These are phyloP conservation scores for Caenorhabditis drosophilae DNA, from an alignment of 2,888 invertebrate genomes.

Conservation along the genomic window DNA sequence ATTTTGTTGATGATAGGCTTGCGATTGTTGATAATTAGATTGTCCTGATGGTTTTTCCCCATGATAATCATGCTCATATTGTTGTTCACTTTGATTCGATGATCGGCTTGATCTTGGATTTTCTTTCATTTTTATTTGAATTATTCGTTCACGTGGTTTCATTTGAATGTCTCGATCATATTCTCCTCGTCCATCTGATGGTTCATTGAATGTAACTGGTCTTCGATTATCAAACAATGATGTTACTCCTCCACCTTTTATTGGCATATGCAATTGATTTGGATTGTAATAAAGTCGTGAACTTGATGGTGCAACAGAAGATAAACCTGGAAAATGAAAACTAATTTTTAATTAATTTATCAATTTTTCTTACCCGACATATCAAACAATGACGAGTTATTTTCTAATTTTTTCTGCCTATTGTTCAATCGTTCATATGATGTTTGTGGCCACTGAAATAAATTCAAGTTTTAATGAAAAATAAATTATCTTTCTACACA, in stretches of 20 bases:
- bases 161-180: slow-evolving; percentile 1
- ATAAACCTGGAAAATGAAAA: slow-evolving; percentile 18
- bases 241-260: slow-evolving; percentile 25
- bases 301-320: slow-evolving; percentile 23
- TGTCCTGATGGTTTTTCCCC: background rate
- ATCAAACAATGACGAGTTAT: background rate
- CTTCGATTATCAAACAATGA: slow-evolving; percentile 30
- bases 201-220: background rate
- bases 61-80: background rate
- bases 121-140: slow-evolving; percentile 19
- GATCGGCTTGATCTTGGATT: background rate
- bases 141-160: slow-evolving; percentile 14
- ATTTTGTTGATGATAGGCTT: background rate
- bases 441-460: background rate
- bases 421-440: background rate
- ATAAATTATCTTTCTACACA: background rate
- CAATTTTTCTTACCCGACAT: too few relatives aligned
- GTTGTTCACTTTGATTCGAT: background rate
- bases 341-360: too few relatives aligned
- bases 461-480: background rate
- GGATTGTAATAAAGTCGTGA: slow-evolving; percentile 23
- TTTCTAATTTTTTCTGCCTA: background rate
- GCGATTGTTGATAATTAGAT: background rate
- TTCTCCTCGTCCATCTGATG: background rate
- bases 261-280: slow-evolving; percentile 36